Base-by-base conservation (phyloP, 2,113 vertebrate species). In the Danionella cerebrum region DNA sequence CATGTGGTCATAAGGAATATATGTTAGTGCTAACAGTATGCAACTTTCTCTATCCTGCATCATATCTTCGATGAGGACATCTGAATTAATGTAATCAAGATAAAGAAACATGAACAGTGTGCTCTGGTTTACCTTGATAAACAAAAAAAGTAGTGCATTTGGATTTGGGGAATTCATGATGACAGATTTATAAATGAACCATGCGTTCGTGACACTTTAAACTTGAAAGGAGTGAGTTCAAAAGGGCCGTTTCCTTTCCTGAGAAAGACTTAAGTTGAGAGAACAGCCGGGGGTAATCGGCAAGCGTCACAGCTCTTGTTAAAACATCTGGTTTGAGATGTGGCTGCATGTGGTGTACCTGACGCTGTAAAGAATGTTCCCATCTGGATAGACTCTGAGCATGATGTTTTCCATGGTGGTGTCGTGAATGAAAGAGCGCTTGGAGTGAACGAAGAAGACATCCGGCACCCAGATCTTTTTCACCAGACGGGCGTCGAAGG, bases 401-500 rank as follows among this genome's bases (percentile, higher is more conserved):
- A 95, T 94, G 76, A 92, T 84, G 65, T 94, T 98, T 78, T 93
- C 91, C 89, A 91, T 85, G 5, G 92, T 94, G 27, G 91, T 96
- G 48, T 94, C 92, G 12, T 94, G 94, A 77, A 95, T 95, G 71
- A 95, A 94, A 22, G 94, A 92, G 72, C 90, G 91, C 70, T 95
- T 94, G 62, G 93, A 95, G 82, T 93, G 92, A 29, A 97, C 93
- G 70, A 94, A 97, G 78, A 95, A 94, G 36, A 95, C 90, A 10
- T 95, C 93, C 14, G 93, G 90, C 16, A 95, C 91, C 92, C 94
- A 97, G 45, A 95, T 97, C 83, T 93, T 96, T 78, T 92, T 88
- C 10, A 95, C 91, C 35, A 96, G 81, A 65, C 93, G 89, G 1
- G 92, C 87, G 54, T 95, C 93, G 1, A 95, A 96, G 9, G 93